These are phyloP conservation scores for Oceanites oceanicus DNA, from an alignment of 2,113 vertebrate genomes.

Conservation along the genomic window DNA sequence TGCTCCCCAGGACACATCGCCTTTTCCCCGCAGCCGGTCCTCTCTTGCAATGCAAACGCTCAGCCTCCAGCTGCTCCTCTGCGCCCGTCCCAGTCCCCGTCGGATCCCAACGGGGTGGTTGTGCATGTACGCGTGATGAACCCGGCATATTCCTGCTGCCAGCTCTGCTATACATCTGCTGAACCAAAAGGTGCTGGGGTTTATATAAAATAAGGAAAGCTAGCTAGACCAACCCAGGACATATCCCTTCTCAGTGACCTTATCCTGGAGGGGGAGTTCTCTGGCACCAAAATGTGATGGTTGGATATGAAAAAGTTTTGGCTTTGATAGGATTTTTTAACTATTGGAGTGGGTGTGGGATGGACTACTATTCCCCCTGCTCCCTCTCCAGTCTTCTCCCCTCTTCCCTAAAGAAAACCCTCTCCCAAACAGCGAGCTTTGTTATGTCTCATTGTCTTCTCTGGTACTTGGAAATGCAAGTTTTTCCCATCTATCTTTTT, in stretches of 20 bases:
- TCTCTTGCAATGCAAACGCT: neutral
- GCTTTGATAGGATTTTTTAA: neutral
- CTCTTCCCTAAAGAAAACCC: constrained; percentile 10
- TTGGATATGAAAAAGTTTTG: neutral
- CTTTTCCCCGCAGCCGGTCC: neutral
- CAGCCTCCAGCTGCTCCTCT: neutral
- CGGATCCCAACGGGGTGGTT: accelerated
- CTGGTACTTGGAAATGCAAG: neutral
- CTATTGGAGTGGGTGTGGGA: neutral
- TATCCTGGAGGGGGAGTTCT: neutral
- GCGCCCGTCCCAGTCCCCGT: accelerated
- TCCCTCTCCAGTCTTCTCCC: neutral
- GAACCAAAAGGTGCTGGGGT: neutral
- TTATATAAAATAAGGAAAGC: neutral
- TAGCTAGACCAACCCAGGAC: neutral
- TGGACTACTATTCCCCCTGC: neutral
- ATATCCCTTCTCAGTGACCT: neutral
- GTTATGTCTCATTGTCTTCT: constrained; percentile 56
- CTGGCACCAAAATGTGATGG: neutral
- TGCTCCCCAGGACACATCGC: too few species aligned
- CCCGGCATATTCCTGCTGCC: neutral
- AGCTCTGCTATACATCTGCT: neutral
- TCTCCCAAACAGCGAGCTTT: constrained; percentile 1
- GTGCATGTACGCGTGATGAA: neutral
- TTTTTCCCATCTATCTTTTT: constrained; percentile 18